These are phyloP conservation scores for Laupala kohalensis DNA, from an alignment of 1,140 invertebrate species.

Conservation along the genomic window DNA sequence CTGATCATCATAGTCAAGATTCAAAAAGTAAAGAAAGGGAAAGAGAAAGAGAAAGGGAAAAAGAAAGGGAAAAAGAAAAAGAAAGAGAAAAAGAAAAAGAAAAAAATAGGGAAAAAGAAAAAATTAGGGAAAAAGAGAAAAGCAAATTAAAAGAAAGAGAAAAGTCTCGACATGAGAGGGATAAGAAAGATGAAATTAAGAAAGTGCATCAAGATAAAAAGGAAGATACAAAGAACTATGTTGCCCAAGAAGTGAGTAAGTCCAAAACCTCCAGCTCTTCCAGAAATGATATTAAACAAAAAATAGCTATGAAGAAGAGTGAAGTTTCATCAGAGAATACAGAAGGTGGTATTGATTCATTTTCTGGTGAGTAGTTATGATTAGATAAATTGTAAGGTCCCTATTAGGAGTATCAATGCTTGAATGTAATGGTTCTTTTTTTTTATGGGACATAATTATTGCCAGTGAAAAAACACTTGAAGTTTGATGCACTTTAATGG, in stretches of 20 bases:
- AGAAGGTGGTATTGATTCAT: conserved; percentile 41
- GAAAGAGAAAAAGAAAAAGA: not conserved
- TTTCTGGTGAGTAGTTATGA: conserved; percentile 34
- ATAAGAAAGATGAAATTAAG: not conserved
- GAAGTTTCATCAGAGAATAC: conserved; percentile 11
- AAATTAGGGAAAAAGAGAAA: conserved; percentile 4
- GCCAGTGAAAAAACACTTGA: too few species aligned
- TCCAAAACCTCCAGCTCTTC: conserved; percentile 21
- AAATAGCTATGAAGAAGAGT: conserved; percentile 18
- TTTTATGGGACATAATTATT: too few species aligned
- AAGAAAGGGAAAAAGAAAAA: not conserved
- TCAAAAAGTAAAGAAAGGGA: not conserved
- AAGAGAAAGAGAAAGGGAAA: not conserved
- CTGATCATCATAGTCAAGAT: too few species aligned
- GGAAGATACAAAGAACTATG: not conserved
- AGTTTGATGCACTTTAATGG: too few species aligned
- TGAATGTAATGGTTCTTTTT: too few species aligned
- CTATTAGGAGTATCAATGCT: too few species aligned
- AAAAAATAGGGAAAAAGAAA: not conserved
- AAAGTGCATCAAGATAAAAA: not conserved
- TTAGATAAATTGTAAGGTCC: not conserved
- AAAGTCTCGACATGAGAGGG: conserved; percentile 1
- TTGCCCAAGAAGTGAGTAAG: conserved; percentile 2
- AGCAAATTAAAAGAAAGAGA: conserved; percentile 6
- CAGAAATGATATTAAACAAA: conserved; percentile 26